Conservation (phyloP, 2,797 vertebrate species). For the Alca torda region DNA sequence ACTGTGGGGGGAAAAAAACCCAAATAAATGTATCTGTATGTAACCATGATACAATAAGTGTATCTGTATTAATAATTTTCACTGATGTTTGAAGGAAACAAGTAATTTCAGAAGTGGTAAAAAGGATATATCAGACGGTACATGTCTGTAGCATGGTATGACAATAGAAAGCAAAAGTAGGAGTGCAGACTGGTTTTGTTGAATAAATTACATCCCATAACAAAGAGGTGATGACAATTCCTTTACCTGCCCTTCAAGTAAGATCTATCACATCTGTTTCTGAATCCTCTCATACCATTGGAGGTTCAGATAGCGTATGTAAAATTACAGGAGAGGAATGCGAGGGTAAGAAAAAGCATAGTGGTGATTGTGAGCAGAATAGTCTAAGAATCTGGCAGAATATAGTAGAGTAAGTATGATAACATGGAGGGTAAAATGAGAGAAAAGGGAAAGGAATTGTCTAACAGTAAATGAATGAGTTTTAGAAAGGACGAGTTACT, state of each 20-base stretch:
- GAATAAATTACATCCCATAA: background rate
- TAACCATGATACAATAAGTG: background rate
- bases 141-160: background rate
- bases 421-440: background rate
- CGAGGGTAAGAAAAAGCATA: background rate
- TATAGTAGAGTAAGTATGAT: background rate
- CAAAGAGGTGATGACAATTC: background rate
- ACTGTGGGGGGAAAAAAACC: rapidly evolving
- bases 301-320: background rate
- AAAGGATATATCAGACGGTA: background rate
- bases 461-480: background rate
- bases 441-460: background rate
- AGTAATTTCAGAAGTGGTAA: background rate
- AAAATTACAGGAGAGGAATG: background rate
- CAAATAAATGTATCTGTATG: background rate
- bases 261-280: background rate
- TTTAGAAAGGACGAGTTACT: background rate
- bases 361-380: background rate
- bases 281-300: background rate
- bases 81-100: background rate
- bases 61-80: background rate
- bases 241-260: background rate
- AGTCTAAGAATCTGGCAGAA: background rate
- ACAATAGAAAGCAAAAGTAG: background rate
- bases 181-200: background rate